Percentiles rank a stretch among this genome's conserved stretches.
These are phyloP conservation scores for Galerucella pusilla DNA, from an alignment of 2,888 invertebrate species.

Conservation along the genomic window DNA sequence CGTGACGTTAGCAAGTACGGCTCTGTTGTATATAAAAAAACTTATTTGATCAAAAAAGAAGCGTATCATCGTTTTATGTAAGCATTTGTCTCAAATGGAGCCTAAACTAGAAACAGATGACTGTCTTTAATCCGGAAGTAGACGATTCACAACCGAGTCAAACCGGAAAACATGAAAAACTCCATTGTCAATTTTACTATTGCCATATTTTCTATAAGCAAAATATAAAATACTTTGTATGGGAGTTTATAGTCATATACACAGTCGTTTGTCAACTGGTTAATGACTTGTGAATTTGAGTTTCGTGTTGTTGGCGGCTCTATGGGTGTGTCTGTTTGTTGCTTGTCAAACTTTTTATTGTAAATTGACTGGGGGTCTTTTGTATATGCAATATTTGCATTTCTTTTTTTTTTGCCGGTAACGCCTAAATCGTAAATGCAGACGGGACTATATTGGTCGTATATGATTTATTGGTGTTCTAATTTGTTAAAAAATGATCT, in stretches of 20 bases:
- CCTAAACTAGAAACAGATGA: constrained; percentile 58
- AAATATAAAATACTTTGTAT: constrained; percentile 55
- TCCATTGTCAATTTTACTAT: constrained; percentile 54
- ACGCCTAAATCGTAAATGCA: constrained; percentile 34
- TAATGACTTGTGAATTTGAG: constrained; percentile 72
- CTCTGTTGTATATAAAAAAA: background rate
- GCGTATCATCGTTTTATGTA: constrained; percentile 37
- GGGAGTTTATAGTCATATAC: constrained; percentile 45
- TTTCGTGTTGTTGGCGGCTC: constrained; percentile 47
- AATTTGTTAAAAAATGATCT: no score
- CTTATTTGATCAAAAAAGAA: constrained; percentile 8
- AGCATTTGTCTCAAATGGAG: constrained; percentile 57
- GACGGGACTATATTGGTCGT: constrained; percentile 26
- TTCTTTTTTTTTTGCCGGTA: constrained; percentile 21
- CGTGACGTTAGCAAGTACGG: no score
- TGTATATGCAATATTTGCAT: constrained; percentile 41
- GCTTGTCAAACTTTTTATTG: constrained; percentile 48
- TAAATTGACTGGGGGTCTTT: constrained; percentile 42
- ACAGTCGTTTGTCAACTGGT: constrained; percentile 69
- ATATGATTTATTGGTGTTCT: constrained; percentile 35
- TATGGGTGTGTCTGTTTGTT: constrained; percentile 46
- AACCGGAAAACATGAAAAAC: constrained; percentile 61
- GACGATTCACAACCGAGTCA: constrained; percentile 52
- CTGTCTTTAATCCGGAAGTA: constrained; percentile 54
- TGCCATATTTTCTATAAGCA: constrained; percentile 56